Evolutionary conservation across 2,888 invertebrate species (phyloP), one percentile per base, ranked within the genome.

Genomic region (Glomeris marginata): DNA sequence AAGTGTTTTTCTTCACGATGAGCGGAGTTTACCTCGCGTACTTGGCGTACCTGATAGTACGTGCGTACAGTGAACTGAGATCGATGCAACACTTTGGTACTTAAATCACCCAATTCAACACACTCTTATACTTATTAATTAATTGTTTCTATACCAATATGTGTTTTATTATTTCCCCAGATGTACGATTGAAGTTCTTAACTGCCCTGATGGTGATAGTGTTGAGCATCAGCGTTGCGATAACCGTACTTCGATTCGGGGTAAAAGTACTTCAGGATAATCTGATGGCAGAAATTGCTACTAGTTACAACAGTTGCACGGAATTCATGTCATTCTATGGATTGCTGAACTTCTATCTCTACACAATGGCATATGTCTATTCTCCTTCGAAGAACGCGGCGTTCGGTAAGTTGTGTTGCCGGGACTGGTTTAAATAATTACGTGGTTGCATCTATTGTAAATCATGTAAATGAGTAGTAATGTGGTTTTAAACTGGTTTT

Each of bases 51-150:
- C 72, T 95, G 55, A 78, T 94, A 58, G 69, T 94, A 52, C 78
- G 83, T 64, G 90, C 95, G 20, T 95, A 92, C 67, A 88, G 84
- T 55, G 95, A 97, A 69, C 73, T 97, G 47, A 76, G 92, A 61
- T 84, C 87, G 37, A 94, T 97, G 94, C 94, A 95, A 54, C 95
- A 85, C 71, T 95, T 97, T 70, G 94, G 94, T 94, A 72, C 79
- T 76, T 67, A 51, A 33, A 4, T 40, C 21, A 43, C 42, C 18
- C 13, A 35, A 40, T 38, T 45, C 28, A 22, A 34, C n/a, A n/a
- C n/a, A n/a, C n/a, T n/a, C n/a, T n/a, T n/a, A n/a, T n/a, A n/a
- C n/a, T n/a, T n/a, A n/a, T n/a, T n/a, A n/a, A n/a, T n/a, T n/a
- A n/a, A n/a, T n/a, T n/a, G n/a, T n/a, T n/a, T n/a, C n/a, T n/a